Evolutionary conservation across 2,113 vertebrate species (phyloP).

Genomic region (Aegithalos caudatus): DNA sequence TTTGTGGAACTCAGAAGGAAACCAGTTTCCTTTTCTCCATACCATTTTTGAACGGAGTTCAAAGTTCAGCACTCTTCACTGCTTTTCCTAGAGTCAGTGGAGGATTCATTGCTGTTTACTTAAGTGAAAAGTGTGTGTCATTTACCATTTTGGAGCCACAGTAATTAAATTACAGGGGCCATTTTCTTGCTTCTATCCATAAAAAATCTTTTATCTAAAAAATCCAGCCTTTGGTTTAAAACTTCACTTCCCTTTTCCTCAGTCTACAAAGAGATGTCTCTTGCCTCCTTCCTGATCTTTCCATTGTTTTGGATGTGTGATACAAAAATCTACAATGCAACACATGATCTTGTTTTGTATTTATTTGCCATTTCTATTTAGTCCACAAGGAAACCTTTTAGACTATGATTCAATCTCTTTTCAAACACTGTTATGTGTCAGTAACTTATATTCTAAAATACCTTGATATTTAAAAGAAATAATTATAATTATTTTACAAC

Average conservation of each 20-base stretch:
- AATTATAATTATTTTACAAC: not conserved
- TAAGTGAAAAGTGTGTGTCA: not conserved
- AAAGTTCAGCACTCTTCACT: not conserved
- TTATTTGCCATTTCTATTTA: not conserved
- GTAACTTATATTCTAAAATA: not conserved
- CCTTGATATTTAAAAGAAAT: not conserved
- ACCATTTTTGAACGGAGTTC: not conserved
- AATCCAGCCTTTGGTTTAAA: not conserved
- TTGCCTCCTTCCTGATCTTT: not conserved
- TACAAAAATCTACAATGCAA: rapidly evolving
- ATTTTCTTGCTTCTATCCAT: not conserved
- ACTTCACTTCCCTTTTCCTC: not conserved
- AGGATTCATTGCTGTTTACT: not conserved
- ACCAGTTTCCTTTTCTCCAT: not conserved
- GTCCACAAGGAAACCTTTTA: not conserved
- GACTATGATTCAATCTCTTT: not conserved
- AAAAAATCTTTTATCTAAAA: not conserved
- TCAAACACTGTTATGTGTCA: not conserved
- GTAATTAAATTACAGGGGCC: not conserved
- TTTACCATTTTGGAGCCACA: not conserved
- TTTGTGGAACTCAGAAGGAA: not conserved
- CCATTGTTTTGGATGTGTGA: not conserved
- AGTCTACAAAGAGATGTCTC: not conserved
- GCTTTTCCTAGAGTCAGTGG: not conserved
- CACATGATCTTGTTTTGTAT: not conserved